These are phyloP conservation scores for Herpetotheres cachinnans DNA, from an alignment of 2,113 vertebrate genomes.

Conservation along the genomic window DNA sequence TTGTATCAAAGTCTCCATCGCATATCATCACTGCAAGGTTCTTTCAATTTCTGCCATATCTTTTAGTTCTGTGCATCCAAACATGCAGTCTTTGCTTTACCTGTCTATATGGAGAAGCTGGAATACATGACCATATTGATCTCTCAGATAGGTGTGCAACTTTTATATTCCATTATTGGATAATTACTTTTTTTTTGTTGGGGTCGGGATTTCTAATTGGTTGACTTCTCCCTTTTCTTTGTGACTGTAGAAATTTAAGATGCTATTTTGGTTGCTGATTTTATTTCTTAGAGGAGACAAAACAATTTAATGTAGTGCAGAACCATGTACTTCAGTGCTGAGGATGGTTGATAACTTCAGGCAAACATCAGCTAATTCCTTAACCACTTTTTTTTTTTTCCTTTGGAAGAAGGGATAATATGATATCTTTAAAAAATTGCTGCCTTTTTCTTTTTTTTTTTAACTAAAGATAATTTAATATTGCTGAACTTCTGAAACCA, in stretches of 20 bases:
- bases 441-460: neutral
- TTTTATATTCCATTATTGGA: neutral
- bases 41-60: neutral
- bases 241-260: neutral
- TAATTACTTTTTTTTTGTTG: neutral
- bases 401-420: no score
- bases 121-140: neutral
- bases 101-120: neutral
- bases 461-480: neutral
- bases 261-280: neutral
- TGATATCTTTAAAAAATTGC: neutral
- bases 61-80: neutral
- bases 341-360: neutral
- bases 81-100: neutral
- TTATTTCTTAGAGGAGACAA: neutral
- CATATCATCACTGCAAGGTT: neutral
- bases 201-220: neutral
- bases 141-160: neutral
- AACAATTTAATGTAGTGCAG: neutral
- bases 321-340: neutral
- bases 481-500: neutral
- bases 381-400: neutral
- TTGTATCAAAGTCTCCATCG: neutral
- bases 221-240: neutral
- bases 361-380: neutral